Evolutionary conservation across 2,888 invertebrate genomes (phyloP).

Genomic region (Monopis laevigella): DNA sequence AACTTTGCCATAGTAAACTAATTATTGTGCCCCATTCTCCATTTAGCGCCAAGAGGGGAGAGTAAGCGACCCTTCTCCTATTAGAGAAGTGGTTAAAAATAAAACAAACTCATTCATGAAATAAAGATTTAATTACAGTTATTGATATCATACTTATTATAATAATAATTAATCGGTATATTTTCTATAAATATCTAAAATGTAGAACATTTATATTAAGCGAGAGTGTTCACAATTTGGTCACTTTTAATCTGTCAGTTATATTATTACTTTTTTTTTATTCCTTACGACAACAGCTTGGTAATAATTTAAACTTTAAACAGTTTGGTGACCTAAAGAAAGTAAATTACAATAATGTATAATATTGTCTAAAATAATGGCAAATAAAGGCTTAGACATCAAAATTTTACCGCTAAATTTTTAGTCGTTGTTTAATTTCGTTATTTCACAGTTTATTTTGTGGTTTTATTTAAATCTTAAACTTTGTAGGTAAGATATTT

Average conservation of each 20-base stretch:
- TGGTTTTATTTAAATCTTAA: no score
- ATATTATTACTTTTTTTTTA: background rate
- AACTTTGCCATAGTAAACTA: no score
- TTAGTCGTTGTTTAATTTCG: slow-evolving; percentile 7
- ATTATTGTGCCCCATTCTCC: no score
- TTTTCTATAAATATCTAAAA: slow-evolving; percentile 61
- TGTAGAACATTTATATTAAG: slow-evolving; percentile 63
- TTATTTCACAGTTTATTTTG: no score
- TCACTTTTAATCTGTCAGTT: slow-evolving; percentile 30
- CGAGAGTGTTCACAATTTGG: slow-evolving; percentile 66
- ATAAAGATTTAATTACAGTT: slow-evolving; percentile 64
- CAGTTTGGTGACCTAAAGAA: no score
- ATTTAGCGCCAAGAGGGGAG: no score
- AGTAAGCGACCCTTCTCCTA: no score
- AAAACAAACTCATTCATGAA: slow-evolving; percentile 48
- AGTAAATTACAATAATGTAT: no score
- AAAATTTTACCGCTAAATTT: background rate
- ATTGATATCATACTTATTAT: slow-evolving; percentile 63
- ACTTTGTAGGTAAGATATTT: no score
- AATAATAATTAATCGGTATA: slow-evolving; percentile 61
- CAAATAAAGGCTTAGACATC: slow-evolving; percentile 1
- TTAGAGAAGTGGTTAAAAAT: no score
- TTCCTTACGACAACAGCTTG: background rate
- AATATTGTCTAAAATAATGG: background rate
- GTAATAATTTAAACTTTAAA: no score